Evolutionary conservation across 2,888 invertebrate species (phyloP).

Genomic region (Amblyjoppa proteus): DNA sequence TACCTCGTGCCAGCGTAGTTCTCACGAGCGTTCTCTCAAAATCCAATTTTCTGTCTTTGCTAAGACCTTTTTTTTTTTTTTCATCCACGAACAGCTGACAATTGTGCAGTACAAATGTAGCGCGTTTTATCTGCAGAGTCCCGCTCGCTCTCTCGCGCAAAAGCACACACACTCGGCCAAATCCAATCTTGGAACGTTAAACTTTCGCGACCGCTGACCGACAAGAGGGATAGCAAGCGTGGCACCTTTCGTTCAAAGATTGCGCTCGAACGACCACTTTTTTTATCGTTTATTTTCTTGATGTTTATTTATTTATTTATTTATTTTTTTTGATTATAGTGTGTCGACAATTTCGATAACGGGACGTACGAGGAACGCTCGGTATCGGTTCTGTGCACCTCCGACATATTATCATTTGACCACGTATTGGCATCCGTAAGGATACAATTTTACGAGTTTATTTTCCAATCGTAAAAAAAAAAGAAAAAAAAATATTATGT

Average conservation of each 20-base stretch:
- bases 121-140: not conserved
- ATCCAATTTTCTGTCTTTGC: slow-evolving; percentile 78
- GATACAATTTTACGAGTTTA: not conserved
- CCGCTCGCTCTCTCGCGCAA: not conserved
- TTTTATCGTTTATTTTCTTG: not conserved
- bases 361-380: not conserved
- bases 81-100: slow-evolving; percentile 27
- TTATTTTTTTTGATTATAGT: no score
- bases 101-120: not conserved
- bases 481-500: no score
- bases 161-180: slow-evolving; percentile 50
- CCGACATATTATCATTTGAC: not conserved
- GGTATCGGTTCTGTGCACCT: not conserved
- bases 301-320: no score
- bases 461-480: not conserved
- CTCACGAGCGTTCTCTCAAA: slow-evolving; percentile 72
- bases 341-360: slow-evolving; percentile 3
- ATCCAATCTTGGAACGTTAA: slow-evolving; percentile 77
- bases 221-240: slow-evolving; percentile 70
- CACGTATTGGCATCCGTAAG: not conserved
- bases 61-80: slow-evolving; percentile 65
- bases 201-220: slow-evolving; percentile 74
- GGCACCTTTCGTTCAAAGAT: slow-evolving; percentile 28
- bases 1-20: slow-evolving; percentile 53
- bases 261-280: not conserved